Conservation (phyloP, 2,113 vertebrate genomes). For the Lates calcarifer region DNA sequence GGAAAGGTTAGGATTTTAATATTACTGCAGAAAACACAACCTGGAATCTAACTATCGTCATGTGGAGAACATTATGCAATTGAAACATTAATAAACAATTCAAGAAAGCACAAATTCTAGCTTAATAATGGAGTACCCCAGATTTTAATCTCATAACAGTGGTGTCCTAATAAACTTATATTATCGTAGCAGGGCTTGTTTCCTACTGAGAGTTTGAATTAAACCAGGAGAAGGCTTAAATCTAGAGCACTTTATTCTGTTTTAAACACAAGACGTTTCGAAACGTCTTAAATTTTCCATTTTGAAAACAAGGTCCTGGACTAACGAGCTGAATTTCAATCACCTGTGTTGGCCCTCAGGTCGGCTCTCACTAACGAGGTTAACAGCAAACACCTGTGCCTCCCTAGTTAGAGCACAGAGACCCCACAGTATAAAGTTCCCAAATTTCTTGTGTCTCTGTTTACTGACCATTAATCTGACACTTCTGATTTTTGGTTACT, state of each 20-base stretch:
- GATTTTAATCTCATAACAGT: background rate
- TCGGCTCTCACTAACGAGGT: background rate
- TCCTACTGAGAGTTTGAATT: background rate
- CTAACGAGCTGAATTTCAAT: background rate
- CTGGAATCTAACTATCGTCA: constrained; percentile 8
- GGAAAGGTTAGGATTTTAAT: background rate
- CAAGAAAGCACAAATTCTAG: constrained; percentile 5
- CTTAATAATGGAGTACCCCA: background rate
- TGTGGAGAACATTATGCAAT: constrained; percentile 27
- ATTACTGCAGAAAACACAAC: background rate
- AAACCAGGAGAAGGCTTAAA: background rate
- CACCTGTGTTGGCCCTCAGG: background rate
- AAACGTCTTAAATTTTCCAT: background rate
- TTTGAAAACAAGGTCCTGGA: background rate
- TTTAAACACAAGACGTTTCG: background rate
- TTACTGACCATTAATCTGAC: background rate
- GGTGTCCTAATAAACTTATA: background rate
- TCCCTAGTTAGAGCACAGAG: background rate
- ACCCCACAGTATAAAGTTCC: background rate
- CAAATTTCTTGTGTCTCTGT: no score
- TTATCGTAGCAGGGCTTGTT: constrained; percentile 17
- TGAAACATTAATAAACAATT: background rate
- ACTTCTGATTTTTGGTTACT: background rate
- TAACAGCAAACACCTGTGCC: background rate
- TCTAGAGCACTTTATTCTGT: background rate